Evolutionary conservation across 2,888 invertebrate species (phyloP).

Genomic region (Geotrupes spiniger): DNA sequence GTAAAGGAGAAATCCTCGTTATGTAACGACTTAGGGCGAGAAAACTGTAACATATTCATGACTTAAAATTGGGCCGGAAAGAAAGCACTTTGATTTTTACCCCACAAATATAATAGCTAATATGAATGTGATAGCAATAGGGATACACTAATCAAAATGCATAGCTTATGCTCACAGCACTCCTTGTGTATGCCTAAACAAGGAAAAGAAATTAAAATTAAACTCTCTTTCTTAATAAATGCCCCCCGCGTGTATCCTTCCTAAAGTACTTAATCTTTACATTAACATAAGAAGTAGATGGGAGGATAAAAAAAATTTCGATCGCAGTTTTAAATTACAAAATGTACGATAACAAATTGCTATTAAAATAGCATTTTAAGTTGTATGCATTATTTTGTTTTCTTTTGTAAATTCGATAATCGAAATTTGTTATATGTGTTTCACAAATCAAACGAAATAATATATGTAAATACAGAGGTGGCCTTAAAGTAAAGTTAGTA

Average conservation of each 20-base stretch:
- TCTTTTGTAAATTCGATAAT: too few species aligned
- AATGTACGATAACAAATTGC: too few species aligned
- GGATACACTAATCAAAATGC: conserved; percentile 49
- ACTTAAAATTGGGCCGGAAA: conserved; percentile 40
- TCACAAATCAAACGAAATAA: too few species aligned
- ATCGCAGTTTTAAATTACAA: too few species aligned
- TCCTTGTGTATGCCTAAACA: conserved; percentile 2
- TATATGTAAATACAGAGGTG: too few species aligned
- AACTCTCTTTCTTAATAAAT: not conserved
- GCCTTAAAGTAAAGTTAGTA: too few species aligned
- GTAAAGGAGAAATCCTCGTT: conserved; percentile 1
- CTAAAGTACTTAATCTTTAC: conserved; percentile 3
- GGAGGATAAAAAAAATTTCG: too few species aligned
- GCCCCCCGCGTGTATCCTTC: not conserved
- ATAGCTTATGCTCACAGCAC: conserved; percentile 41
- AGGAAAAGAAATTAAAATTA: conserved; percentile 6
- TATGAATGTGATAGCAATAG: conserved; percentile 49
- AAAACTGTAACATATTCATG: conserved; percentile 40
- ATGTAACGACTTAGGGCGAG: conserved; percentile 7
- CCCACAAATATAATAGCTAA: conserved; percentile 44
- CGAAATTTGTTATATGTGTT: too few species aligned
- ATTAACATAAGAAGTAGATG: not conserved
- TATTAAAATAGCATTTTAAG: too few species aligned
- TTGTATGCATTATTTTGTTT: too few species aligned
- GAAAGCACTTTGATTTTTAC: conserved; percentile 49